phyloP scores from a whole-genome alignment of 2,888 invertebrate genomes.

The Acanthosepion esculentum region DNA sequence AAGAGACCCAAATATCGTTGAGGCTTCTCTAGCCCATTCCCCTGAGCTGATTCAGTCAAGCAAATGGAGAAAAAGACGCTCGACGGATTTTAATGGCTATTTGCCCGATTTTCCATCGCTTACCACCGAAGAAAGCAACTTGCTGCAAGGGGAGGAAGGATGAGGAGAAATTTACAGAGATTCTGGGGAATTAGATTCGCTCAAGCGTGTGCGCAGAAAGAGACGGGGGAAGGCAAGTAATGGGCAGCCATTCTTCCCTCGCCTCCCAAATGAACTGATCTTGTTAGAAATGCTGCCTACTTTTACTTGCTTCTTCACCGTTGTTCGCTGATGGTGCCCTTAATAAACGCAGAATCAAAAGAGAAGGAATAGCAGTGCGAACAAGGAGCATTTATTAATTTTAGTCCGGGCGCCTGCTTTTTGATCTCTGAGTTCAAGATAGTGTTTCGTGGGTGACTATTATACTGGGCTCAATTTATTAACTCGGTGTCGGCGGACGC shows the following conservation, averaged over 20 bases:
- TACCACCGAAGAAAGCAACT: background rate
- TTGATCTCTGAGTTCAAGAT: conserved; percentile 4
- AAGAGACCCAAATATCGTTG: background rate
- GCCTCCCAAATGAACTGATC: background rate
- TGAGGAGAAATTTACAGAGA: background rate
- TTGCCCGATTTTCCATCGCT: conserved; percentile 8
- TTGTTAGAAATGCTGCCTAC: conserved; percentile 6
- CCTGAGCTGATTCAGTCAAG: background rate
- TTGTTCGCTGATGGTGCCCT: background rate
- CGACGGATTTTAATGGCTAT: background rate
- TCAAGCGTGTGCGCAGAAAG: background rate
- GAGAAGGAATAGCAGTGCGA: background rate
- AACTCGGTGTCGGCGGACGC: background rate
- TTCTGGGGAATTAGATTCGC: background rate
- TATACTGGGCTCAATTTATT: background rate
- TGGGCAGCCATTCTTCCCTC: background rate
- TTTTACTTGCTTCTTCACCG: background rate
- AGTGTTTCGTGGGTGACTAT: background rate
- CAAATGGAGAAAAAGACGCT: background rate
- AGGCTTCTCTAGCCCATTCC: background rate
- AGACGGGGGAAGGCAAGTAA: background rate
- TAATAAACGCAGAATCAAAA: background rate
- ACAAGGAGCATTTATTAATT: conserved; percentile 9
- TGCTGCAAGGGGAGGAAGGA: background rate
- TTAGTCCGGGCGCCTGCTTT: background rate